Evolutionary conservation across 2,113 vertebrate species (phyloP).

Genomic region (Corynorhinus townsendii): DNA sequence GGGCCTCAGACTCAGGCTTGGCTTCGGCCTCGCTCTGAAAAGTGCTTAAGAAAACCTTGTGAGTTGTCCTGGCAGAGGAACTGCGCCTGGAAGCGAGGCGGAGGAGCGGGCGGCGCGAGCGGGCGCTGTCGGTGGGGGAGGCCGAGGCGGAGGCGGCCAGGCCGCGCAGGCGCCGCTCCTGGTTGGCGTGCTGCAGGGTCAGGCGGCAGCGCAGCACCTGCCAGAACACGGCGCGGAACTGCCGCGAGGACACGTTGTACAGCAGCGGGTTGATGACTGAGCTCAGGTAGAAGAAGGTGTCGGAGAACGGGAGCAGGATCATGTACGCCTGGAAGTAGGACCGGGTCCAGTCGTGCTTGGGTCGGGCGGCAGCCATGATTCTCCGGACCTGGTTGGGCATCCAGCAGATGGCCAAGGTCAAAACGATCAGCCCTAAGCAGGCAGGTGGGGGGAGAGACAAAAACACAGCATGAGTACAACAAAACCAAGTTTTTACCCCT

Average conservation of each 20-base stretch:
- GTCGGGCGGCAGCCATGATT: constrained; percentile 89
- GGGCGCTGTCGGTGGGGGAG: neutral
- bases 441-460: neutral
- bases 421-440: constrained; percentile 88
- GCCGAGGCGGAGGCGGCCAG: neutral
- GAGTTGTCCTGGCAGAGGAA: constrained; percentile 23
- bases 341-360: constrained; percentile 87
- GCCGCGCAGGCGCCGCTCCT: constrained; percentile 70
- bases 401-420: constrained; percentile 90
- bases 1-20: neutral
- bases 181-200: constrained; percentile 86
- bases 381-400: constrained; percentile 92
- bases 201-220: constrained; percentile 90
- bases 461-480: constrained; percentile 11
- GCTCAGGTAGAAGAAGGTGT: constrained; percentile 97
- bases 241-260: constrained; percentile 93
- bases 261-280: constrained; percentile 95
- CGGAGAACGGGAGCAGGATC: constrained; percentile 86
- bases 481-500: constrained; percentile 27
- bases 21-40: constrained; percentile 66
- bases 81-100: constrained; percentile 58
- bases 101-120: constrained; percentile 73
- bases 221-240: constrained; percentile 90
- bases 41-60: constrained; percentile 73
- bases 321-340: constrained; percentile 86